phyloP scores from a whole-genome alignment of 35 echinoderm and acorn worm species.

The Apostichopus californicus region DNA sequence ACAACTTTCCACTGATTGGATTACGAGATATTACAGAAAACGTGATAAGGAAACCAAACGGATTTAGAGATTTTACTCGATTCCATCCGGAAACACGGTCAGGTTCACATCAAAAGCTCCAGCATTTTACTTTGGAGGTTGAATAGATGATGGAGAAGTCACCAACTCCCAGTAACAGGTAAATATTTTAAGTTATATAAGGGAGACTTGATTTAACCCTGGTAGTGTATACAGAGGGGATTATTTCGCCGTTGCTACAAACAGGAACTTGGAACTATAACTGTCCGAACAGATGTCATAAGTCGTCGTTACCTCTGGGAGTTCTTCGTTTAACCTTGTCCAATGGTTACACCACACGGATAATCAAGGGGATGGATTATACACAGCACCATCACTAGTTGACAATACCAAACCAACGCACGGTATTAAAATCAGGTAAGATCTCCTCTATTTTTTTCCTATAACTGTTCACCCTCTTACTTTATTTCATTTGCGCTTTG shows the following conservation, averaged over 20 bases:
- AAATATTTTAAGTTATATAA: background rate
- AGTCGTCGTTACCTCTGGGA: background rate
- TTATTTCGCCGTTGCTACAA: background rate
- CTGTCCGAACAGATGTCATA: background rate
- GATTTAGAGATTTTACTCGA: background rate
- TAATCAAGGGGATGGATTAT: no score
- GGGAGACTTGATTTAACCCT: background rate
- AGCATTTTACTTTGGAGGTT: background rate
- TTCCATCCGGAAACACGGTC: constrained; percentile 10
- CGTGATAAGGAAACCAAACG: background rate
- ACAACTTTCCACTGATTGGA: no score
- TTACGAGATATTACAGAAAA: no score
- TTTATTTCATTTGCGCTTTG: no score
- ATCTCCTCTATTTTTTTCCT: no score
- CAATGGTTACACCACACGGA: no score
- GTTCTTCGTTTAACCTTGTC: no score
- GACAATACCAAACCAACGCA: no score
- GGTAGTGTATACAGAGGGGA: background rate
- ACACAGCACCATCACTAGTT: no score
- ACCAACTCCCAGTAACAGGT: background rate
- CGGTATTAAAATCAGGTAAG: no score
- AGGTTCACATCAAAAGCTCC: background rate
- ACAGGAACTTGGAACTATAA: background rate
- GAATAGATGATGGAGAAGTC: background rate
- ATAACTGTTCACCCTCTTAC: no score